Evolutionary conservation across 2,888 invertebrate species (phyloP), one percentile per base, ranked within the genome.

Genomic region (Stegana nigrithorax): DNA sequence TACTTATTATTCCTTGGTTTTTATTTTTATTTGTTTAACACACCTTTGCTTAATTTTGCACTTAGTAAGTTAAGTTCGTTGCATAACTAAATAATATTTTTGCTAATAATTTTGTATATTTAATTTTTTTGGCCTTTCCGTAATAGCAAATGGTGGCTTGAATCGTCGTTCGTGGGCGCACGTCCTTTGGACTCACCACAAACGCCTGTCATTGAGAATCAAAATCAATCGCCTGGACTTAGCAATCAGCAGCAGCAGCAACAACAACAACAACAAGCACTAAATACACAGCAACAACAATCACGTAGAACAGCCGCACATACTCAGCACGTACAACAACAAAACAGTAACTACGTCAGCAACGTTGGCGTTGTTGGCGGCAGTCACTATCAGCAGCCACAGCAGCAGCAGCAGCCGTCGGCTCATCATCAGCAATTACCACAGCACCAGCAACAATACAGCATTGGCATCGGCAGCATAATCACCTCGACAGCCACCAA

Each of bases 131-230:
- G 8, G 21, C 12, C 42, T 17, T 39, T 29, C 47, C 17, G 17
- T 26, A 60, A 12, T 69, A 86, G 86, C 78, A 86, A 94, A 78
- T 93, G 92, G 85, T 96, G 96, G 96, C 89, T 96, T 84, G 96
- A 96, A 86, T 95, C 95, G 86, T 95, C 95, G 69, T 96, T 96
- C 84, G 93, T 93, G 66, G 93, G 93, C 75, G 93, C 92, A 77
- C 91, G 93, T 79, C 95, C 94, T 2, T 87, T 93, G 81, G 94
- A 94, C 75, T 93, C 93, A 53, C 95, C 95, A 17, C 92, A 93
- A 85, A 94, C 94, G 65, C 94, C 94, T 39, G 87, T 91, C 74
- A 89, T 89, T 67, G 88, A 89, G 67, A 83, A 73, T 65, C n/a
- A n/a, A n/a, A 86, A 86, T 51, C 68, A 72, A 36, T 12, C 27